Evolutionary conservation across 2,888 invertebrate species (phyloP), one percentile per base, ranked within the genome.

Genomic region (Parnassius glacialis): DNA sequence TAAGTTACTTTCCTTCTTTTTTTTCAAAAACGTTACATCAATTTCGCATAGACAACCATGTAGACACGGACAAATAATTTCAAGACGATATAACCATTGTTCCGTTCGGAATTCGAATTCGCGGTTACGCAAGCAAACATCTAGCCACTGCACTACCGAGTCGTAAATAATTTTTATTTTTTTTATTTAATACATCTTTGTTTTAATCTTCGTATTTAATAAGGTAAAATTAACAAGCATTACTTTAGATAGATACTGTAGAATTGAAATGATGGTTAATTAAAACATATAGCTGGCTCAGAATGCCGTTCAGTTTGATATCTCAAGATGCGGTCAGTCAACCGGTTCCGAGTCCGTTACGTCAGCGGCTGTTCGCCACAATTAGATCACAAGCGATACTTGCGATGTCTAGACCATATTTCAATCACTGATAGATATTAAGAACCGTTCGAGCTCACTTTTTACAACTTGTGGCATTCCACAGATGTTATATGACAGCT

Each of bases 311-410:
- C 20, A 20, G 20, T 20, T 83, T 80, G 76, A 82, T 82, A 80
- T 82, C 80, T 81, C 78, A 78, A 83, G 79, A 76, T 78, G 84
- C 88, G 89, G 89, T 89, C 90, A 89, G 76, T 90, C 88, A 90
- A 89, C 90, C 83, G 82, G 72, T 80, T 81, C 74, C 70, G 62
- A 74, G 81, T 82, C 87, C 87, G 88, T 88, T 90, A 89, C 89
- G 87, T 88, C 88, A 89, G 83, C 76, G 74, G 74, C 76, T 77
- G 81, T 82, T 82, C 75, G 83, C 87, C 87, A 81, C 89, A 88
- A 89, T 90, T 89, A 90, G 88, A 89, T 84, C 88, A 87, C 83
- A 84, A 79, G 78, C 80, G 75, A 84, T 82, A 78, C 85, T 84
- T 71, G 81, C 79, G 79, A 78, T 83, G 78, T 80, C 81, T 86